Base-by-base conservation (phyloP, 2,888 invertebrate species). In the Oasisia sp. region DNA sequence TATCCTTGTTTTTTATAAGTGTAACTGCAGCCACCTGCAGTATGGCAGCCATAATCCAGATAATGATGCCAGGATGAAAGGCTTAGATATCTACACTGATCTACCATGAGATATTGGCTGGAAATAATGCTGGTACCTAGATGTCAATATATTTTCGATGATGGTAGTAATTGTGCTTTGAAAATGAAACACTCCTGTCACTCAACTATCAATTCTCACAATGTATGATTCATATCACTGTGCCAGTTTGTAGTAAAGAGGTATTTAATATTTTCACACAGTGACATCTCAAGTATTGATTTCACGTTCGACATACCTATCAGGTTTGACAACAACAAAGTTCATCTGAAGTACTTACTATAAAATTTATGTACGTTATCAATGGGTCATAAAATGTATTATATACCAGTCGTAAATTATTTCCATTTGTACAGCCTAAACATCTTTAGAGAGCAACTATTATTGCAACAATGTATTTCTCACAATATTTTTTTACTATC, bases 81-180 rank as follows among this genome's bases (percentile, higher is more conserved):
- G 74, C 19, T 74, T 74, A 74, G 19, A 14, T 74, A 74, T 74
- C 74, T 74, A 74, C 74, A 27, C 74, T 2, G 27, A 74, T 74
- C 27, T 74, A 74, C 74, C 19, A 74, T 27, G 74, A 7, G 74
- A 74, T 27, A 19, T 27, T 74, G 74, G 74, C 74, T 27, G 19
- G 74, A 74, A 74, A 74, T 74, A 74, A 74, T 74, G 27, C 74
- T 74, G 74, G 74, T 74, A 74, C 74, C 19, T 74, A 74, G 74
- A 74, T 74, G 19, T 74, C 27, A 74, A 74, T 27, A 74, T 74
- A 74, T 74, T 0, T 74, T 27, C 7, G 27, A 74, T 74, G 74
- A 74, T 74, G 74, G 74, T 74, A 74, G 27, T 27, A 74, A 27
- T 74, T 19, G 74, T 74, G 27, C 19, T 74, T 74, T 74, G 27